Evolutionary conservation across 2,113 vertebrate genomes (phyloP).

Genomic region (Benitochromis conjunctus): DNA sequence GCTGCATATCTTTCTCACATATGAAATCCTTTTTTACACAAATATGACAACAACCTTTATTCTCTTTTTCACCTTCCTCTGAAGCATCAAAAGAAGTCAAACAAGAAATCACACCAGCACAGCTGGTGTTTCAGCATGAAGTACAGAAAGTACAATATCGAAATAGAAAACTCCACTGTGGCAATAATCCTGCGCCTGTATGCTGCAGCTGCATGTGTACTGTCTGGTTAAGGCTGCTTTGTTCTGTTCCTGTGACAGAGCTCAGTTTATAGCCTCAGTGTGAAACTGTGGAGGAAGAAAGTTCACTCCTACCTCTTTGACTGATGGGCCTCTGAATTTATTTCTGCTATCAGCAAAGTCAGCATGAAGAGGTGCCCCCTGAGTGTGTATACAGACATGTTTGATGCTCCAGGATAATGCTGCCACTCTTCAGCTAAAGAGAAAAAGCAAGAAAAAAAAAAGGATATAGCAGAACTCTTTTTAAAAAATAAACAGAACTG

Average conservation of each 20-base stretch:
- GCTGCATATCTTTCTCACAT: background rate
- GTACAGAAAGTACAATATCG: constrained; percentile 1
- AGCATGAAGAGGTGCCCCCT: constrained; percentile 42
- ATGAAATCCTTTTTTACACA: background rate
- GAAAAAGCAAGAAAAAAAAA: background rate
- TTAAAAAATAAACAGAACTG: background rate
- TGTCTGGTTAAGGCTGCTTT: constrained; percentile 25
- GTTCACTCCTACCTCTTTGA: constrained; percentile 47
- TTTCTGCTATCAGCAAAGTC: constrained; percentile 55
- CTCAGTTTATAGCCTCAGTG: constrained; percentile 49
- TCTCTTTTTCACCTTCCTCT: background rate
- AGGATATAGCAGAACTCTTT: background rate
- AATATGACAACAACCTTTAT: background rate
- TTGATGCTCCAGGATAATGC: constrained; percentile 14
- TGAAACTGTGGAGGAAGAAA: constrained; percentile 46
- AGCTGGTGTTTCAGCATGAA: constrained; percentile 35
- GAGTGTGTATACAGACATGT: constrained; percentile 35
- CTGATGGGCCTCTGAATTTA: constrained; percentile 47
- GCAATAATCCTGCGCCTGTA: constrained; percentile 14
- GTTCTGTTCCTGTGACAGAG: constrained; percentile 30
- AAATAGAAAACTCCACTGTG: constrained; percentile 13
- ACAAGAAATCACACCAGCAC: constrained; percentile 18
- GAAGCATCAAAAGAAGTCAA: background rate
- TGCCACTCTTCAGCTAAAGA: background rate
- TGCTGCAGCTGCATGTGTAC: constrained; percentile 29